Evolutionary conservation across 2,888 invertebrate genomes (phyloP), one percentile per base, ranked within the genome.

Genomic region (Iphiclides podalirius): DNA sequence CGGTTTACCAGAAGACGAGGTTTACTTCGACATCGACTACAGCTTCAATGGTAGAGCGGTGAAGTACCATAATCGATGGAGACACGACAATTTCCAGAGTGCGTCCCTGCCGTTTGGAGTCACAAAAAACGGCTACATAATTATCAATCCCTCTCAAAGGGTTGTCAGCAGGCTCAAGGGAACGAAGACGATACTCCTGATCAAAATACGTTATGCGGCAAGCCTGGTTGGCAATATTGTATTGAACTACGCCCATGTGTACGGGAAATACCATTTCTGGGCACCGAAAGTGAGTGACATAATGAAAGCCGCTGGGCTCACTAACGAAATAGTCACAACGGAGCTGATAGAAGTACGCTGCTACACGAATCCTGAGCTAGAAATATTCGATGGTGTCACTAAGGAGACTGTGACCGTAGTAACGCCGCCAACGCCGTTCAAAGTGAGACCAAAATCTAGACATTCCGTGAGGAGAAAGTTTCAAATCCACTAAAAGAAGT

Each of bases 211-310:
- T 1, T 79, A 75, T 17, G 42, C 57, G 15, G 74, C 82, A 0
- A 52, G 55, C 16, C 53, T 86, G 1, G 50, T 61, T 12, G 85
- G 85, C 0, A 67, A 61, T 47, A 35, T 79, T 0, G 61, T 84
- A 14, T 68, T 68, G 0, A 79, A 81, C 53, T 85, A 73, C 39
- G 72, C 66, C 0, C 54, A 58, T 1, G 8, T 66, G 8, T 81
- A 79, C 16, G 85, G 85, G 0, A 75, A 73, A 54, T 75, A 85
- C 52, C 79, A 84, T 52, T 81, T 79, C 49, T 86, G 70, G 57
- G 71, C 83, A 0, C 83, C 84, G 0, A 52, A 67, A 0, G 59
- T 81, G 0, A 45, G 54, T 16, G 63, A 66, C 41, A 76, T 86
- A 1, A 78, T 86, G 83, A 70, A 56, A 54, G 75, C 74, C 1